Evolutionary conservation across 2,113 vertebrate genomes (phyloP).

Genomic region (Caranx ignobilis): DNA sequence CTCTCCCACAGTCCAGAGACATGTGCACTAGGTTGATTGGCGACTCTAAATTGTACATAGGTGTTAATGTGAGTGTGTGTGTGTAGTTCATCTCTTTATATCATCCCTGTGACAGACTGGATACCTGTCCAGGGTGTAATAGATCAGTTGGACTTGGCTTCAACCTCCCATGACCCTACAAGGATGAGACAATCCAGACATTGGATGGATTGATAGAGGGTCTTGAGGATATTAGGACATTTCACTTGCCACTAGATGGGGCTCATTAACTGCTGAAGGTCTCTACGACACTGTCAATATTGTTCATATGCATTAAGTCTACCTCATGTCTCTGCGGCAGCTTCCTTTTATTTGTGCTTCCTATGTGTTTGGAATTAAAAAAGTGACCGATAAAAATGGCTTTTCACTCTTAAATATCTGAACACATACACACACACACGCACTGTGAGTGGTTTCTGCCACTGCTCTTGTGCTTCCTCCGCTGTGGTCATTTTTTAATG

Average conservation of each 20-base stretch:
- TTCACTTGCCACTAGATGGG: slow-evolving; percentile 62
- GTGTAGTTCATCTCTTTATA: too few species aligned
- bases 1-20: too few species aligned
- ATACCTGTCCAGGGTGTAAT: too few species aligned
- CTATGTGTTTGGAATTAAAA: slow-evolving; percentile 59
- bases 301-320: neutral
- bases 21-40: too few species aligned
- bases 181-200: too few species aligned
- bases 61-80: too few species aligned
- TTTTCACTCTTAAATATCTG: slow-evolving; percentile 25
- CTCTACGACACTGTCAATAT: neutral
- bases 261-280: slow-evolving; percentile 31
- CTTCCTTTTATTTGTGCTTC: slow-evolving; percentile 27
- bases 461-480: slow-evolving; percentile 25
- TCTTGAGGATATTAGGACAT: neutral
- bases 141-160: too few species aligned
- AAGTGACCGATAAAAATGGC: slow-evolving; percentile 49
- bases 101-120: too few species aligned
- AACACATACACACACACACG: neutral
- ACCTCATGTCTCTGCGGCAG: slow-evolving; percentile 39
- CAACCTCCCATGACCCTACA: too few species aligned
- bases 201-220: neutral
- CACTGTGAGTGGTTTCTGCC: slow-evolving; percentile 19
- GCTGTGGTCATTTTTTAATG: slow-evolving; percentile 52
- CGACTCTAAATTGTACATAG: too few species aligned